Evolutionary conservation across 2,113 vertebrate species (phyloP), one percentile per base, ranked within the genome.

Genomic region (Amia ocellicauda): DNA sequence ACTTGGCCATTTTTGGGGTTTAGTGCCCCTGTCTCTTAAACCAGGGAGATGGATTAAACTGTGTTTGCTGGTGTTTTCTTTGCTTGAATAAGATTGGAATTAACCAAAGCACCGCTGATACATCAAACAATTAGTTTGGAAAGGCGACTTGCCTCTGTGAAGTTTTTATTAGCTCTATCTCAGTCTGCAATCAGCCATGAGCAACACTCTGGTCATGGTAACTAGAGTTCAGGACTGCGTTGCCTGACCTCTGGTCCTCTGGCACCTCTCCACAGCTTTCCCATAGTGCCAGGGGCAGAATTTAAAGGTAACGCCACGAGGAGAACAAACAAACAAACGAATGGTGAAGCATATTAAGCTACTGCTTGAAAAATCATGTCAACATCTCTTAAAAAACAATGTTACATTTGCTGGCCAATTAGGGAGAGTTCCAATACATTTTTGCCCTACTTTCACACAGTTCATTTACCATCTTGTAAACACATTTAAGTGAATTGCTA

Each of bases 381-480:
- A 24, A 66, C 74, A 73, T 65, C 64, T 69, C 62, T 49, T 72
- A 23, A 53, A 60, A 68, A 74, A 82, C 68, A 76, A 47, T 29
- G 29, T 28, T 43, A 55, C 70, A 67, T 28, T 60, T 70, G 67
- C 63, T 68, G 66, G 60, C 31, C 31, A 36, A 11, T 11, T 7
- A 31, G 63, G 62, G 56, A 63, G 61, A 77, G 53, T 69, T 74
- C 59, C 63, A 69, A 76, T 69, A 70, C 55, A 55, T 73, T 77
- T 66, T 69, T 69, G 62, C 63, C 57, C 52, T 64, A 69, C n/a
- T 70, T 80, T 64, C 61, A 41, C 53, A 64, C 22, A 60, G 70
- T 74, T 78, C 74, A 76, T 79, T 76, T 75, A 68, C 54, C 60
- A 52, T 67, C 53, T 49, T 47, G 60, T 58, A 59, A 76, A 73